Percentiles rank a stretch among this genome's conserved stretches.
Conservation (phyloP, 2,113 vertebrate species). For the Herpetotheres cachinnans region DNA sequence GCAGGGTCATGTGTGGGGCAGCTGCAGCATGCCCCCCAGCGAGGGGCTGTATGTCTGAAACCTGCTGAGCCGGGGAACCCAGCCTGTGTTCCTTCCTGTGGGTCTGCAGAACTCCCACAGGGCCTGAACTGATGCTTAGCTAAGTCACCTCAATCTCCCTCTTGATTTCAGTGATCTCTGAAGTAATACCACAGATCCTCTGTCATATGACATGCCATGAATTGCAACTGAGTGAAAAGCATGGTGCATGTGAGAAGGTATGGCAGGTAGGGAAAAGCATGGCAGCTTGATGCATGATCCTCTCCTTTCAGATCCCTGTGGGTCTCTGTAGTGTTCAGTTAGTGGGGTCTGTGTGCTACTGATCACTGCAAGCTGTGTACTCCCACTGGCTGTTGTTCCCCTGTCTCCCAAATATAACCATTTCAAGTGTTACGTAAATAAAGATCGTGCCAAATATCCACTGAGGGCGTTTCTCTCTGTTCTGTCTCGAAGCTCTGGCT, state of each 20-base stretch:
- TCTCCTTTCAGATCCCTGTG: fast-evolving
- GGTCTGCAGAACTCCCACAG: not conserved
- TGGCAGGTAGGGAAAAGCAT: not conserved
- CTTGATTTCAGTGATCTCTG: not conserved
- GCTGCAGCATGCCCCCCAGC: not conserved
- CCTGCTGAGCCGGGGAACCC: not conserved
- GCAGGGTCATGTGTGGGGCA: not conserved
- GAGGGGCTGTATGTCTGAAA: not conserved
- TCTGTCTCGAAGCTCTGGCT: not conserved
- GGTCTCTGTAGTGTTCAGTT: not conserved
- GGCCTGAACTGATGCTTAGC: not conserved
- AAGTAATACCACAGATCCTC: not conserved
- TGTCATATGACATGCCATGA: fast-evolving
- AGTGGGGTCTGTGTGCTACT: not conserved
- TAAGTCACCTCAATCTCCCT: not conserved
- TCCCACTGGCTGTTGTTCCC: not conserved
- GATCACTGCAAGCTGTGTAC: not conserved
- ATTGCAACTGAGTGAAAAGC: not conserved
- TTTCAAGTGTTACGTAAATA: not conserved
- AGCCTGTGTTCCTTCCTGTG: not conserved
- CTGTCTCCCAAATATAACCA: not conserved
- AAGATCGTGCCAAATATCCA: not conserved
- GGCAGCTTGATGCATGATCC: not conserved
- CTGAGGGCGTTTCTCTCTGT: not conserved
- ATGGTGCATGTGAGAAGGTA: not conserved